Conservation (phyloP, 2,797 vertebrate species). For the Myiotriccus ornatus region DNA sequence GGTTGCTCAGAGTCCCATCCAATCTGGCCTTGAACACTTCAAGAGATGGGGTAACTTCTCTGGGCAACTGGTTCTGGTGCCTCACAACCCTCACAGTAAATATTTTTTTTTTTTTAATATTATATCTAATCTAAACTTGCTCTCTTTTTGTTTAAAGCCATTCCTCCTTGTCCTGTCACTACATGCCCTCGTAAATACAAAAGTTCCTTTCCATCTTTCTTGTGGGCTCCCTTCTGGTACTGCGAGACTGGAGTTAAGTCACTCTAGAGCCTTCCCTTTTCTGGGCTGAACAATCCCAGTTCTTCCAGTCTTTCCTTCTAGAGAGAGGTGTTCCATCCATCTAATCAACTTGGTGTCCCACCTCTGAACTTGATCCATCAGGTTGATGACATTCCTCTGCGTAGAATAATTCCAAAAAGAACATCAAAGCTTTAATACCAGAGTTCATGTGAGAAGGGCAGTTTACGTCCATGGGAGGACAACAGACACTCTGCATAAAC, state of each 20-base stretch:
- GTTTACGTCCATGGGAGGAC: not conserved
- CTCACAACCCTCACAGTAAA: not conserved
- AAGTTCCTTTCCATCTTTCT: not conserved
- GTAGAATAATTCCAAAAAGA: slow-evolving; percentile 19
- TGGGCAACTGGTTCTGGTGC: not conserved
- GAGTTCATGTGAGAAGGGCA: not conserved
- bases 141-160: not conserved
- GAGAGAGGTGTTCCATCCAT: not conserved
- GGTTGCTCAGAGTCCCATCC: not conserved
- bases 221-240: not conserved
- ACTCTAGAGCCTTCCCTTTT: not conserved
- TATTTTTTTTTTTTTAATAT: not conserved
- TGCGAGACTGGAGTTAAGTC: not conserved
- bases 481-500: not conserved
- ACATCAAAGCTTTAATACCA: slow-evolving; percentile 11
- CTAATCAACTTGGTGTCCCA: not conserved
- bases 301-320: not conserved
- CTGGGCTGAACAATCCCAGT: not conserved
- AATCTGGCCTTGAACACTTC: not conserved
- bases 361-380: not conserved
- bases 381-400: not conserved
- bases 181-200: not conserved
- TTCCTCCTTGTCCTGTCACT: not conserved
- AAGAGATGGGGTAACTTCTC: not conserved
- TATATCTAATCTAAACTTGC: not conserved